Evolutionary conservation across 2,797 vertebrate species (phyloP), one percentile per base, ranked within the genome.

Genomic region (Ispidina picta): DNA sequence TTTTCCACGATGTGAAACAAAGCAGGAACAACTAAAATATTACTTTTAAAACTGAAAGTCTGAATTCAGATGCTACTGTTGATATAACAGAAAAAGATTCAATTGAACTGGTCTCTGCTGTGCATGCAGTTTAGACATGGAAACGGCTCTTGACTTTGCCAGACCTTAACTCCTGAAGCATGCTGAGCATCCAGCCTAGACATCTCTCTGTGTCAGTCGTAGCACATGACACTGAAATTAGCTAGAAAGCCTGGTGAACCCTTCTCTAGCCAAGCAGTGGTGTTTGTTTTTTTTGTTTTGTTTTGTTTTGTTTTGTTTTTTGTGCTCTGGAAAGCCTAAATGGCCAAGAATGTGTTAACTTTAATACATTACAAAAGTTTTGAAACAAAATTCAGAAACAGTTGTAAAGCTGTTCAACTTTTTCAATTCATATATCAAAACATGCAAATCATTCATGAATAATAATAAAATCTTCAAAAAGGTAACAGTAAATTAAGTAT

Each of bases 311-410:
- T 14, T 14, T 62, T 16, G 65, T 54, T 35, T 54, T 37, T 72
- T 75, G n/a, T 73, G n/a, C 73, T 70, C 37, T 79, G 81, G 22
- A 76, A 90, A 90, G 21, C n/a, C 41, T 79, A 86, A 86, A 81
- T 54, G 43, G 18, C 23, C 0, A 1, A 51, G 25, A 39, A 65
- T 18, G 37, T 59, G 28, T 52, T 51, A 69, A 39, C 59, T 73
- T 90, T 83, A 87, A 94, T 93, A 73, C 19, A 59, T 20, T 25
- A 66, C 12, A 4, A 33, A 59, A 75, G 35, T 44, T 82, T 80
- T 86, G 29, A 80, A 92, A 70, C 51, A 78, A 68, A 91, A 37
- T 37, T 83, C 63, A 86, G 68, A 89, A 81, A 31, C 46, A 37
- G 37, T 25, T 65, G 39, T 62, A 65, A 92, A 95, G 48, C n/a